Percentiles rank a stretch among this genome's conserved stretches.
Evolutionary conservation across 2,888 invertebrate genomes (phyloP).

Genomic region (Listrodromus nycthemerus): DNA sequence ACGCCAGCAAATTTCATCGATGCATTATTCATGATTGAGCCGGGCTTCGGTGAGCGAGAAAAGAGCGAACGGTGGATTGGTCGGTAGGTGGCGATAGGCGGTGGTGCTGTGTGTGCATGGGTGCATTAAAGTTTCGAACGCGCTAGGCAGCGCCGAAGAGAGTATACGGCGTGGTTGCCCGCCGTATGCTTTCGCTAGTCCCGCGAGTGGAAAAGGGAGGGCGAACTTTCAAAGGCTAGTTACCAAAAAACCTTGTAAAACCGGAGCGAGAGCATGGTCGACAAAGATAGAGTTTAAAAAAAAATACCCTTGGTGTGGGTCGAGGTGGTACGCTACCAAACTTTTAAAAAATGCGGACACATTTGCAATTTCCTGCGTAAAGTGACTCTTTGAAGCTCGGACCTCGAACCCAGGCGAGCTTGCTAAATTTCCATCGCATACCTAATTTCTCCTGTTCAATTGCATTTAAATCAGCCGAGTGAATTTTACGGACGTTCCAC

Average conservation of each 20-base stretch:
- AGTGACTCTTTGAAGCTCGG: conserved; percentile 69
- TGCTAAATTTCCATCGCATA: conserved; percentile 68
- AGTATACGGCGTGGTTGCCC: not conserved
- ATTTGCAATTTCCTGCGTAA: conserved; percentile 69
- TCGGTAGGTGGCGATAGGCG: conserved; percentile 21
- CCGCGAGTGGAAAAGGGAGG: not conserved
- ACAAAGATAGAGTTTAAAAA: conserved; percentile 23
- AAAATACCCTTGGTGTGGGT: conserved; percentile 31
- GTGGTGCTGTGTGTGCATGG: conserved; percentile 52
- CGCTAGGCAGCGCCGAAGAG: conserved; percentile 26
- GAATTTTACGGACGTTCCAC: conserved; percentile 44
- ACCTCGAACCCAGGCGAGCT: conserved; percentile 52
- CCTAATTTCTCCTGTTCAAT: conserved; percentile 69
- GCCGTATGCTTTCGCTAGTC: not conserved
- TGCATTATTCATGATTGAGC: conserved; percentile 68
- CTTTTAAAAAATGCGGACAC: conserved; percentile 66
- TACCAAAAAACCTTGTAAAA: conserved; percentile 68
- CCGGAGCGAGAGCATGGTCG: conserved; percentile 48
- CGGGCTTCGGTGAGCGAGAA: conserved; percentile 29
- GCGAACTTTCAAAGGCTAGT: conserved; percentile 60
- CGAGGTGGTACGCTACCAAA: conserved; percentile 57
- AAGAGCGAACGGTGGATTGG: conserved; percentile 34
- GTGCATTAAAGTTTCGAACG: conserved; percentile 65
- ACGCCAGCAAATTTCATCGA: conserved; percentile 65
- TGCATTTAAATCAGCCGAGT: conserved; percentile 67